Evolutionary conservation across 2,888 invertebrate genomes (phyloP).

Genomic region (Cloeon dipterum): DNA sequence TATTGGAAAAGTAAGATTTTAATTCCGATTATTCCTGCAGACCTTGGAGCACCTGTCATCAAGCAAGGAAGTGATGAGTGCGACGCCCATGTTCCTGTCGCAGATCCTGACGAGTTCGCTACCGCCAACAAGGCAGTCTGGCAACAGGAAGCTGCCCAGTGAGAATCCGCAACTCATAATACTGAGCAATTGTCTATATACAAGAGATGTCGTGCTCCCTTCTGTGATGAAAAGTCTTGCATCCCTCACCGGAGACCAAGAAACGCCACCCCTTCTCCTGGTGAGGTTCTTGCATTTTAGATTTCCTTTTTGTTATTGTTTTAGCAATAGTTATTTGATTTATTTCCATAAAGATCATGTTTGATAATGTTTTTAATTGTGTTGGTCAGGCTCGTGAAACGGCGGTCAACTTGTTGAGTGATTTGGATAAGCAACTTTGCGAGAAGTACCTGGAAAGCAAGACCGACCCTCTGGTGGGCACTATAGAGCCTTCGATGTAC

Average conservation of each 20-base stretch:
- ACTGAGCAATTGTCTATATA: slow-evolving; percentile 72
- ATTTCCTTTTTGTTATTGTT: too few species aligned
- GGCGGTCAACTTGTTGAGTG: neutral
- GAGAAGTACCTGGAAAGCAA: slow-evolving; percentile 56
- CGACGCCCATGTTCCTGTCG: slow-evolving; percentile 33
- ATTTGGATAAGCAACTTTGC: neutral
- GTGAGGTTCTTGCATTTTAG: too few species aligned
- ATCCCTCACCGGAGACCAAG: neutral
- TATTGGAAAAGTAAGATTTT: too few species aligned
- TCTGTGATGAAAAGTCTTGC: neutral
- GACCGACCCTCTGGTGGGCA: slow-evolving; percentile 84
- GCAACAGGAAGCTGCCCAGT: slow-evolving; percentile 20
- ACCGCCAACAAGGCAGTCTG: slow-evolving; percentile 7
- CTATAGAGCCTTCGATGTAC: slow-evolving; percentile 91
- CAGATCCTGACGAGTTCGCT: slow-evolving; percentile 20
- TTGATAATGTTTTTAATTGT: neutral
- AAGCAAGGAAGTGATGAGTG: slow-evolving; percentile 37
- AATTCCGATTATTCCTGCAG: slow-evolving; percentile 33
- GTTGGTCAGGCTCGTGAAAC: neutral
- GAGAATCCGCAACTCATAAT: slow-evolving; percentile 65
- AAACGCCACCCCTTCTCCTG: neutral
- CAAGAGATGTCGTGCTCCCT: slow-evolving; percentile 46
- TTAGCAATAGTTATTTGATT: neutral
- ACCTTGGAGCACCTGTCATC: slow-evolving; percentile 52
- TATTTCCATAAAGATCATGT: neutral